Conservation (phyloP, 2,113 vertebrate genomes). For the Platanista minor region DNA sequence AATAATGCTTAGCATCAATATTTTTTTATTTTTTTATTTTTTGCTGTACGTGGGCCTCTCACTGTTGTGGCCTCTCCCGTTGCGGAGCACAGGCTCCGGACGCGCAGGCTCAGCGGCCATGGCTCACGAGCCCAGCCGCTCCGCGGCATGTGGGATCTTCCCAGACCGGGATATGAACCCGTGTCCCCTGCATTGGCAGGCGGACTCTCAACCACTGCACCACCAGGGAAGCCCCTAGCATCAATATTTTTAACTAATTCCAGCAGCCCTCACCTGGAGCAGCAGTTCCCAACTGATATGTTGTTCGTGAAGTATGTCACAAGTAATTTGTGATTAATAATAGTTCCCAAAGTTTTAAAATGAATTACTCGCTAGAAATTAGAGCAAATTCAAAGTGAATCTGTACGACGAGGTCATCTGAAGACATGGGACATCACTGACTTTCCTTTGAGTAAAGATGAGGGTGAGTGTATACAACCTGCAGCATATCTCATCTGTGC, state of each 20-base stretch:
- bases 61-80: no score
- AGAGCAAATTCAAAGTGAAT: not conserved
- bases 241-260: not conserved
- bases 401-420: not conserved
- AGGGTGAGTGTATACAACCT: not conserved
- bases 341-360: conserved; percentile 23
- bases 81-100: no score
- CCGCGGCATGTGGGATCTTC: no score
- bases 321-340: conserved; percentile 5
- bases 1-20: no score
- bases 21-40: no score
- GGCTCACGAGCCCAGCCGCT: no score
- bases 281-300: not conserved
- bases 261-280: not conserved
- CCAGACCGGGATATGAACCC: no score
- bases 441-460: not conserved
- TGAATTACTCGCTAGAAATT: conserved; percentile 31
- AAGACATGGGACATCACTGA: not conserved
- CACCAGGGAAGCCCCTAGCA: not conserved
- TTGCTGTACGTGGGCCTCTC: no score
- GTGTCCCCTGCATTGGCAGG: no score
- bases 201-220: no score
- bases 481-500: not conserved
- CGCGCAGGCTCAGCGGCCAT: no score
- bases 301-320: not conserved